Evolutionary conservation across 2,797 vertebrate species (phyloP), one percentile per base, ranked within the genome.

Genomic region (Catharus ustulatus): DNA sequence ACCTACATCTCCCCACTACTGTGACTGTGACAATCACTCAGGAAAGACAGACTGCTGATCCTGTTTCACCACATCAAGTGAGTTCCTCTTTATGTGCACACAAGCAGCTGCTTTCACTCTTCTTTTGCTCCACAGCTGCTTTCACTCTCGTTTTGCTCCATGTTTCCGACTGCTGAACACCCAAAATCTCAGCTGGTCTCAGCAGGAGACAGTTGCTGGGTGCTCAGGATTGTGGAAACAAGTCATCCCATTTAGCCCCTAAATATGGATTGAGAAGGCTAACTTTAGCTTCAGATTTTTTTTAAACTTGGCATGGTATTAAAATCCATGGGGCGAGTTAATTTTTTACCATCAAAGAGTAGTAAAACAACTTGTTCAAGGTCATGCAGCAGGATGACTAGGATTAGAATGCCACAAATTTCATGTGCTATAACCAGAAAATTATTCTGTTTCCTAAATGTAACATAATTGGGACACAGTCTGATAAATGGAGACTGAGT

Each of bases 351-450:
- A 94, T 93, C 94, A 96, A 97, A 97, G 94, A 89, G 73, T 57
- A 92, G 57, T 93, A 87, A 95, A 97, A 93, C 85, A 91, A 66
- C 90, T 95, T 89, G 66, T 94, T 51, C 85, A 93, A 90, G 94
- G 90, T 86, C 74, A 52, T 87, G 43, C 63, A 96, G 93, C 87
- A 93, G 86, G 92, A 95, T 30, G 84, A 88, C 95, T 95, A 92
- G 96, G 93, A 95, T 96, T 97, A 96, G 95, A 94, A 97, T 82
- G 94, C 96, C 95, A 95, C 90, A 97, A 96, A 96, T 92, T 95
- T 87, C 10, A 20, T 87, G 94, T 87, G 92, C 93, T 97, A 71
- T 93, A 97, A 97, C 88, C 93, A 95, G 93, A 93, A 96, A 95
- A 94, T 95, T 92, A 94, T 92, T 95, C 95, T 95, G 81, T 73